Percentiles rank a stretch among this genome's conserved stretches.
These are phyloP conservation scores for Pseudochirops corinnae DNA, from an alignment of 2,797 vertebrate species.

Conservation along the genomic window DNA sequence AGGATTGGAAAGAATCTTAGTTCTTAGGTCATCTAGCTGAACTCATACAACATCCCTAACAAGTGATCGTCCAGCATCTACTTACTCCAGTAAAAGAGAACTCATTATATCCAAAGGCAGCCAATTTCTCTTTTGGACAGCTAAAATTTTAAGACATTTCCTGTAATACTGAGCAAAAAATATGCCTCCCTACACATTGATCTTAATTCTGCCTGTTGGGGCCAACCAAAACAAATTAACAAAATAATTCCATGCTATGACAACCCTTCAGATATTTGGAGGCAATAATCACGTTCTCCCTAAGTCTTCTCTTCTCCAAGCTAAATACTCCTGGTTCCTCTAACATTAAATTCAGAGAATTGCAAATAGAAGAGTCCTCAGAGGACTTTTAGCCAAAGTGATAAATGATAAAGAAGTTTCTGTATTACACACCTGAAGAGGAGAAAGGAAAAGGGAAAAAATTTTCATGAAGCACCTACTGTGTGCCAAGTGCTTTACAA, in stretches of 20 bases:
- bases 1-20: neutral
- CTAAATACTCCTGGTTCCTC: neutral
- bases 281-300: neutral
- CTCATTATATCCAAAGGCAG: neutral
- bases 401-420: neutral
- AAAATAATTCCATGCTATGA: neutral
- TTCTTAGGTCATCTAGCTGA: neutral
- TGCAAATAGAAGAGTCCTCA: neutral
- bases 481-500: neutral
- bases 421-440: neutral
- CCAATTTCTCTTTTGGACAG: neutral
- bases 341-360: neutral
- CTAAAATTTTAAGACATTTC: neutral
- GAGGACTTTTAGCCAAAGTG: neutral
- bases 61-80: neutral
- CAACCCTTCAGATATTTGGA: neutral
- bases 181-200: neutral
- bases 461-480: neutral
- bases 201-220: neutral
- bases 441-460: neutral
- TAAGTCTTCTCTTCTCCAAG: neutral
- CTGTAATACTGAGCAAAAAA: neutral
- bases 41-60: neutral
- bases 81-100: neutral
- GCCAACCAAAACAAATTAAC: neutral